phyloP scores from a whole-genome alignment of 2,888 invertebrate species.

The Lepidocyrtoides sp. region DNA sequence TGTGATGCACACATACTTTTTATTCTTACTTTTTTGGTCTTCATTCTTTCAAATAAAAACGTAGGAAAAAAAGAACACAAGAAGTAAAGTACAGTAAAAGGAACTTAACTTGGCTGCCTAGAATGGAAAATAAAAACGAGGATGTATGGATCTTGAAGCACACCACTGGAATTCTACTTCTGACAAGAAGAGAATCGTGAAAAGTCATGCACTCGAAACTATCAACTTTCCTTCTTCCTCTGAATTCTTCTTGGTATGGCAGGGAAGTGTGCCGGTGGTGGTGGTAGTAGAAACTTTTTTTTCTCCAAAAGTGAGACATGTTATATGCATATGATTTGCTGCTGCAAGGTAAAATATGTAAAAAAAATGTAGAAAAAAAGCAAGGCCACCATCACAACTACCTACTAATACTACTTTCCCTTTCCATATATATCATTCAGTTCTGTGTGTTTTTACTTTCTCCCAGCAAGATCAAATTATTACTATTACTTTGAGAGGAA shows the following conservation, averaged over 20 bases:
- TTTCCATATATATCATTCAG: not conserved
- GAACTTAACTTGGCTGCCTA: not conserved
- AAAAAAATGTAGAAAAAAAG: not conserved
- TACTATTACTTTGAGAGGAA: conserved; percentile 13
- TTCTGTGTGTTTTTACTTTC: not conserved
- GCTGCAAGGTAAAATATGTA: conserved; percentile 13
- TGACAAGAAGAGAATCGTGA: not conserved
- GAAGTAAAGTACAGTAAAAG: not conserved
- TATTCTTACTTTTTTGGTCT: too few species aligned
- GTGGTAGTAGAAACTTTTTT: not conserved
- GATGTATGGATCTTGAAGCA: not conserved
- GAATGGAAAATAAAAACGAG: not conserved
- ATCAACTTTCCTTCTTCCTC: conserved; percentile 24
- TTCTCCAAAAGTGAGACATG: not conserved
- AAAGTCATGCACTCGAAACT: conserved; percentile 27
- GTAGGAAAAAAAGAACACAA: not conserved
- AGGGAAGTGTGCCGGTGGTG: not conserved
- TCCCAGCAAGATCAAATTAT: not conserved
- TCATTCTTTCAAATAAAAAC: not conserved
- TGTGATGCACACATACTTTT: conserved; percentile 17
- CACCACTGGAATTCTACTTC: not conserved
- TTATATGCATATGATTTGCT: not conserved
- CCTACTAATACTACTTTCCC: too few species aligned
- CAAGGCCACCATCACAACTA: not conserved
- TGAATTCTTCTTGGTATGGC: not conserved